A percentile compares a stretch with the other conserved stretches of the same genome.
Evolutionary conservation across 2,113 vertebrate genomes (phyloP).

Genomic region (Balaeniceps rex): DNA sequence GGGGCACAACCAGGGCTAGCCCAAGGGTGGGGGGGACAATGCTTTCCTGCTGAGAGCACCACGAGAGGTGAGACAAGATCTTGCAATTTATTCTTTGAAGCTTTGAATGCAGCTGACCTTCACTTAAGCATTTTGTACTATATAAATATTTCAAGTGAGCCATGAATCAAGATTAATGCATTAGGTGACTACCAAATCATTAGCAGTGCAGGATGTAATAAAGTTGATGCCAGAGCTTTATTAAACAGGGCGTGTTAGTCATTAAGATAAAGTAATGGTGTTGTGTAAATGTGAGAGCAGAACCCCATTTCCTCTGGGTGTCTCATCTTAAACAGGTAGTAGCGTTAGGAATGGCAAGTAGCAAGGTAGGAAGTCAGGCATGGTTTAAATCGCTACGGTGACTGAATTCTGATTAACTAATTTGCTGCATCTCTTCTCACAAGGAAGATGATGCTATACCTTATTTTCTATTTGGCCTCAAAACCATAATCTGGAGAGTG

Average conservation of each 20-base stretch:
- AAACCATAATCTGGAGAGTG: neutral
- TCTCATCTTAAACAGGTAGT: neutral
- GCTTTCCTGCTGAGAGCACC: neutral
- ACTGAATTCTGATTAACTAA: neutral
- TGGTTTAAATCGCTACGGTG: neutral
- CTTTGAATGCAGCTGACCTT: neutral
- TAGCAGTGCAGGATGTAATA: slow-evolving; percentile 34
- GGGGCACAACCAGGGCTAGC: neutral
- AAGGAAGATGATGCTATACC: neutral
- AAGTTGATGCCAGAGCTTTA: slow-evolving; percentile 12
- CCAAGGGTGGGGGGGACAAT: no score
- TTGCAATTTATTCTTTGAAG: neutral
- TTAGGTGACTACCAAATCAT: slow-evolving; percentile 22
- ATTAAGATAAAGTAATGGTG: slow-evolving; percentile 17
- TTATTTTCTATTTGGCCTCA: neutral
- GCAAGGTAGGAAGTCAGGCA: neutral
- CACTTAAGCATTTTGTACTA: neutral
- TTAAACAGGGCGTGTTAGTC: slow-evolving; percentile 27
- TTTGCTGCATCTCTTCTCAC: neutral
- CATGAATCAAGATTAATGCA: neutral
- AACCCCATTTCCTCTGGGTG: neutral
- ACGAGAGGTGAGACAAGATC: neutral
- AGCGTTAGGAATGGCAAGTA: neutral
- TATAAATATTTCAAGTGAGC: neutral
- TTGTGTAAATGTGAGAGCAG: slow-evolving; percentile 9